Evolutionary conservation across 2,888 invertebrate species (phyloP).

Genomic region (Liodrosophila aerea): DNA sequence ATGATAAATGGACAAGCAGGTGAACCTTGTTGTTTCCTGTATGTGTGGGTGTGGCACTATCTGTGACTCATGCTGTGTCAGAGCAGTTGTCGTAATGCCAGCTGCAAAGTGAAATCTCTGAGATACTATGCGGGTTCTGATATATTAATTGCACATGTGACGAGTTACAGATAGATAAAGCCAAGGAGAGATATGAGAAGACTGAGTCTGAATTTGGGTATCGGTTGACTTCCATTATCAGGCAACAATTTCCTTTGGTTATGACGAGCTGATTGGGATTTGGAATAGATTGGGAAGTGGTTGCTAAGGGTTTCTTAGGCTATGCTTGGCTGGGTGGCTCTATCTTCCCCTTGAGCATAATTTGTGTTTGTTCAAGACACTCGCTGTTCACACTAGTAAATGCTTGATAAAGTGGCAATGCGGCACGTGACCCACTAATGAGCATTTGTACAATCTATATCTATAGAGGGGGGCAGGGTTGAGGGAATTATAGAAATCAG

Average conservation of each 20-base stretch:
- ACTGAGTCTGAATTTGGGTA: not conserved
- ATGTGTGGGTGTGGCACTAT: conserved; percentile 1
- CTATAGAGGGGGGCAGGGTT: not conserved
- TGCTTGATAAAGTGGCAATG: conserved; percentile 44
- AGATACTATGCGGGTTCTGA: conserved; percentile 11
- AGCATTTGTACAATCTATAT: conserved; percentile 43
- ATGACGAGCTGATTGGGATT: conserved; percentile 16
- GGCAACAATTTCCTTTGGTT: conserved; percentile 26
- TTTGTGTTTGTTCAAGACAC: conserved; percentile 51
- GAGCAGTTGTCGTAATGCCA: conserved; percentile 25
- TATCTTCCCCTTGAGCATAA: conserved; percentile 41
- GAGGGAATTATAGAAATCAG: not conserved
- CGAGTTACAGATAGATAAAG: too few relatives aligned
- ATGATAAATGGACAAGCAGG: conserved; percentile 55
- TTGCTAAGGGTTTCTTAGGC: conserved; percentile 3
- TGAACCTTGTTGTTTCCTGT: conserved; percentile 32
- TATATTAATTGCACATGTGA: conserved; percentile 35
- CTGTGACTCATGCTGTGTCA: conserved; percentile 15
- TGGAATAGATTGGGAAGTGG: not conserved
- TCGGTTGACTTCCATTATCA: conserved; percentile 9
- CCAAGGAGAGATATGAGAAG: too few relatives aligned
- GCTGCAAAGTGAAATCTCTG: conserved; percentile 2
- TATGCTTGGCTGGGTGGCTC: conserved; percentile 11
- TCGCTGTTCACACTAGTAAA: conserved; percentile 42
- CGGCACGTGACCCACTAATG: conserved; percentile 62